phyloP scores from a whole-genome alignment of 2,113 vertebrate genomes.

The Athene noctua region DNA sequence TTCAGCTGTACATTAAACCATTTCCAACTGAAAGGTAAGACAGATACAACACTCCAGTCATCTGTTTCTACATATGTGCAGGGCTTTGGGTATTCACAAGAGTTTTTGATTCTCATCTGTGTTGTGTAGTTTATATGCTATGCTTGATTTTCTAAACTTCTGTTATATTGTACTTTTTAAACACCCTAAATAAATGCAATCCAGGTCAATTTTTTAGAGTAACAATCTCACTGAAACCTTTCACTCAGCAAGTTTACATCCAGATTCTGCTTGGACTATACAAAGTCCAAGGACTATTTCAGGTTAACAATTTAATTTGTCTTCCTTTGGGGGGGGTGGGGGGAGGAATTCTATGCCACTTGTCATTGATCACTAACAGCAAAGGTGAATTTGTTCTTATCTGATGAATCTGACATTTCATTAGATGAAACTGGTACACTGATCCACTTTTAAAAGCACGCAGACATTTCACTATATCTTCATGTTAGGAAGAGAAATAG shows the following conservation, averaged over 20 bases:
- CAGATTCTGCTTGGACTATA: background rate
- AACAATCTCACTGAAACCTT: background rate
- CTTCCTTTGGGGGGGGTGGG: background rate
- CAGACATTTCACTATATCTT: background rate
- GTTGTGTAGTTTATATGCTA: background rate
- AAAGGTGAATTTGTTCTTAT: background rate
- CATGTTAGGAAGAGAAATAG: background rate
- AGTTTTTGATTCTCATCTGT: background rate
- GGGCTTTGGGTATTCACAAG: slow-evolving; percentile 16
- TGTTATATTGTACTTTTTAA: background rate
- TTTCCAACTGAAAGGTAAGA: background rate
- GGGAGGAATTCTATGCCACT: background rate
- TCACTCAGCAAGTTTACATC: background rate
- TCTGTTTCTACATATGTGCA: slow-evolving; percentile 54
- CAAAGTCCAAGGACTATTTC: background rate
- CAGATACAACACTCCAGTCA: background rate
- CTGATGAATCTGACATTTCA: background rate
- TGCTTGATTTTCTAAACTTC: slow-evolving; percentile 41
- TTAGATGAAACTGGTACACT: background rate
- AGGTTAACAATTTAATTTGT: background rate
- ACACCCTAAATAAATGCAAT: background rate
- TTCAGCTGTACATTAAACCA: background rate
- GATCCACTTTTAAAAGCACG: background rate
- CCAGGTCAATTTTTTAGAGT: background rate
- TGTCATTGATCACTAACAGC: background rate